Conservation (phyloP, 2,888 invertebrate species). For the Netelia inedita region DNA sequence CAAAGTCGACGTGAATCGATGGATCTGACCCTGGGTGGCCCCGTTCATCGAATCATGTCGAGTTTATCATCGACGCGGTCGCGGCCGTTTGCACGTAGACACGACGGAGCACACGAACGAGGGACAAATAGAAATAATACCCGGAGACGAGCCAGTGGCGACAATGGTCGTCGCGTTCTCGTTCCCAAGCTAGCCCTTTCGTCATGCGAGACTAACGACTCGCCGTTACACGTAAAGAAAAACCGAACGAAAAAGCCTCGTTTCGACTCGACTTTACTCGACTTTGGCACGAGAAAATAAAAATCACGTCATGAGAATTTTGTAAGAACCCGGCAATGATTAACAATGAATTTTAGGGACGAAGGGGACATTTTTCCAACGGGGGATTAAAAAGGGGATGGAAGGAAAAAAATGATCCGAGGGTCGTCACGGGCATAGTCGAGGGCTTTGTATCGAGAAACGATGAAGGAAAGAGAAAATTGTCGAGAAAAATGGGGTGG, state of each 20-base stretch:
- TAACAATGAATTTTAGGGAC: constrained; percentile 62
- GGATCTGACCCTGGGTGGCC: constrained; percentile 61
- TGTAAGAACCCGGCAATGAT: constrained; percentile 69
- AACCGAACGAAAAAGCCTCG: constrained; percentile 44
- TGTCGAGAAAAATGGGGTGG: constrained; percentile 17
- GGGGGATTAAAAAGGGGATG: not conserved
- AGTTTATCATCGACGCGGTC: constrained; percentile 49
- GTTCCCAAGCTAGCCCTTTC: constrained; percentile 51
- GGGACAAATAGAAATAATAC: not conserved
- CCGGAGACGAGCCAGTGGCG: not conserved
- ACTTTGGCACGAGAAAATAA: not conserved
- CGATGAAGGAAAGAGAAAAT: constrained; percentile 23
- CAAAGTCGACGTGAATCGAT: constrained; percentile 62
- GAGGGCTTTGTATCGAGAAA: constrained; percentile 23
- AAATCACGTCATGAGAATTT: constrained; percentile 48
- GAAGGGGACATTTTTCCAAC: constrained; percentile 1
- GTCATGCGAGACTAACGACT: constrained; percentile 55
- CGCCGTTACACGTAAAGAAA: constrained; percentile 2
- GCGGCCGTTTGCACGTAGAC: constrained; percentile 8
- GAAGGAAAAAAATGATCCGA: constrained; percentile 4
- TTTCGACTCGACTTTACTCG: constrained; percentile 69
- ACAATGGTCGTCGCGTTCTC: constrained; percentile 36
- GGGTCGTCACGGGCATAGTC: not conserved
- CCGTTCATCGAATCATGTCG: constrained; percentile 64
- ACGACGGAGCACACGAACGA: not conserved